phyloP scores from a whole-genome alignment of 2,888 invertebrate genomes.

The Papilio gigon region DNA sequence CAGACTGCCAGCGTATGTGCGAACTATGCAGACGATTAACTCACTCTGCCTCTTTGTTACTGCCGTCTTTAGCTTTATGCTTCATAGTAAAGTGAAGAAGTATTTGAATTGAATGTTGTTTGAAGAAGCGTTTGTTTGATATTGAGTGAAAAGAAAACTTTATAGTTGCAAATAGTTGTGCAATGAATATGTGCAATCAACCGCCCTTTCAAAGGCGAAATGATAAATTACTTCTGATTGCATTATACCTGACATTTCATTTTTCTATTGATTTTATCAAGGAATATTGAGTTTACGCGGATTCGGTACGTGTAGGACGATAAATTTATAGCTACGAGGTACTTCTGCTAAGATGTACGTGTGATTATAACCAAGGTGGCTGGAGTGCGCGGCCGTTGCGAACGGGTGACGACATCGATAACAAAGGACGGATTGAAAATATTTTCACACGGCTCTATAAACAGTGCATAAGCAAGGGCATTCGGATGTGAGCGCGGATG shows the following conservation, averaged over 20 bases:
- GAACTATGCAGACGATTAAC: slow-evolving; percentile 60
- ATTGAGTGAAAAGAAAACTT: background rate
- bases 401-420: slow-evolving; percentile 29
- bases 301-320: background rate
- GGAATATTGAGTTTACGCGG: background rate
- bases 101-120: too few species aligned
- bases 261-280: background rate
- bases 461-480: slow-evolving; percentile 51
- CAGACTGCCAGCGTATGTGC: slow-evolving; percentile 55
- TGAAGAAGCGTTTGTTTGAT: too few species aligned
- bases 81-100: background rate
- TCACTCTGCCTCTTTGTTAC: slow-evolving; percentile 48
- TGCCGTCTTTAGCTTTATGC: slow-evolving; percentile 48
- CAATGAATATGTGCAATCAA: background rate
- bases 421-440: slow-evolving; percentile 36
- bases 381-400: slow-evolving; percentile 5
- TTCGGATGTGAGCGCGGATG: slow-evolving; percentile 58
- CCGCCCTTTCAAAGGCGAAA: background rate
- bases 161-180: background rate
- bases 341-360: background rate
- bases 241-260: background rate
- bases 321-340: background rate
- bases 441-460: slow-evolving; percentile 51
- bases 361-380: slow-evolving; percentile 3
- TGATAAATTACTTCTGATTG: too few species aligned